phyloP scores from a whole-genome alignment of 2,797 vertebrate genomes.

The Lutjanus argentimaculatus region DNA sequence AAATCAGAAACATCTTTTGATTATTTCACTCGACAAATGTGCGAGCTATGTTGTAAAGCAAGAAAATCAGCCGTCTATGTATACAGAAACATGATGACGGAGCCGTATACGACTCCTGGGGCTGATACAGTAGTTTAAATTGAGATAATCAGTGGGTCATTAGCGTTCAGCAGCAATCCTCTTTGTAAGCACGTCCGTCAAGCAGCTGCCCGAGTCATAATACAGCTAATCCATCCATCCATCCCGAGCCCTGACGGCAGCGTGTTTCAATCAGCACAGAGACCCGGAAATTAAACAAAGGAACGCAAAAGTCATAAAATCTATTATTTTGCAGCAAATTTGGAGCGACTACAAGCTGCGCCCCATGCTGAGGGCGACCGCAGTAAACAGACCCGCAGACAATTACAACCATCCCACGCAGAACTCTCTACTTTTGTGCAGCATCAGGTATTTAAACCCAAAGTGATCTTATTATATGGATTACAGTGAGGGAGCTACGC shows the following conservation, averaged over 20 bases:
- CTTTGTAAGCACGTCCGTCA: conserved; percentile 46
- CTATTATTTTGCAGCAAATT: conserved; percentile 23
- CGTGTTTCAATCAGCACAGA: conserved; percentile 5
- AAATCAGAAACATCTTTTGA: conserved; percentile 68
- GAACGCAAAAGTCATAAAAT: conserved; percentile 26
- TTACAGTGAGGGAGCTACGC: conserved; percentile 35
- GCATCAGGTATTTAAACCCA: conserved; percentile 47
- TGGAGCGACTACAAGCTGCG: conserved; percentile 9
- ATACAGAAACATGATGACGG: background rate
- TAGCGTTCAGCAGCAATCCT: conserved; percentile 39
- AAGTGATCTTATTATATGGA: conserved; percentile 34
- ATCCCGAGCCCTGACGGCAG: background rate
- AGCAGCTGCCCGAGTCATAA: conserved; percentile 40
- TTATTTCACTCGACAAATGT: conserved; percentile 24
- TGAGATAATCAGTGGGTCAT: conserved; percentile 47
- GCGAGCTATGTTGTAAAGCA: conserved; percentile 8
- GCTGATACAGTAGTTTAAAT: conserved; percentile 37
- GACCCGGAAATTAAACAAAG: conserved; percentile 17
- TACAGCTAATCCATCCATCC: conserved; percentile 23
- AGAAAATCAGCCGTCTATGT: background rate
- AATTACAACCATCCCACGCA: conserved; percentile 30
- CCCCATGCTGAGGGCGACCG: background rate
- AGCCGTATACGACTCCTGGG: background rate
- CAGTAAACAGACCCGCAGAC: conserved; percentile 45
- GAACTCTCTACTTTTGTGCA: conserved; percentile 5